Evolutionary conservation across 2,113 vertebrate genomes (phyloP).

Genomic region (Balaeniceps rex): DNA sequence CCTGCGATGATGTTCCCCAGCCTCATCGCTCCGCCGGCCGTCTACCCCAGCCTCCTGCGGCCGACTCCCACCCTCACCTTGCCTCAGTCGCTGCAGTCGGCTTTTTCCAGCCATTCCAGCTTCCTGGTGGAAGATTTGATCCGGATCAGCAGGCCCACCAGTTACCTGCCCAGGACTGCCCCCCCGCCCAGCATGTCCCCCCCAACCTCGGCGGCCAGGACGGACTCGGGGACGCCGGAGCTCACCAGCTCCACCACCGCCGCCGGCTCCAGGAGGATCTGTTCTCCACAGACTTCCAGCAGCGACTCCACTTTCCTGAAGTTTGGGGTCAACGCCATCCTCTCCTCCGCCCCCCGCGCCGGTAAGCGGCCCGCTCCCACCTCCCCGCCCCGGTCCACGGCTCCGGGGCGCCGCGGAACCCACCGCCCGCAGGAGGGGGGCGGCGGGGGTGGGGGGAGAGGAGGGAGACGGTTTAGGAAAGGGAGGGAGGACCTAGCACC

Average conservation of each 20-base stretch:
- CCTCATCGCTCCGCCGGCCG: constrained; percentile 85
- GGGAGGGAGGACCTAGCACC: neutral
- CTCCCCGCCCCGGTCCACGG: no score
- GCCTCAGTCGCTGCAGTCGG: constrained; percentile 82
- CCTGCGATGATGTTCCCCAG: constrained; percentile 90
- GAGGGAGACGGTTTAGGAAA: neutral
- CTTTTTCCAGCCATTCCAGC: constrained; percentile 83
- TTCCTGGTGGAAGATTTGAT: constrained; percentile 93
- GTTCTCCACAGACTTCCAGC: constrained; percentile 67
- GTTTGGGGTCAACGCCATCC: constrained; percentile 95
- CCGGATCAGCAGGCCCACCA: constrained; percentile 81
- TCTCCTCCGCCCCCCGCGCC: constrained; percentile 83
- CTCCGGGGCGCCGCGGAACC: neutral
- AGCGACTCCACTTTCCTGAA: constrained; percentile 86
- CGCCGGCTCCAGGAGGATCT: constrained; percentile 55
- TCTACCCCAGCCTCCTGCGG: constrained; percentile 87
- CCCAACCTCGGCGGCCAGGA: constrained; percentile 61
- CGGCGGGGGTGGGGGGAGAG: neutral
- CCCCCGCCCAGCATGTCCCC: constrained; percentile 73
- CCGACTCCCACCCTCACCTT: constrained; percentile 83
- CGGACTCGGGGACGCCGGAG: constrained; percentile 69
- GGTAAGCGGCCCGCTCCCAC: constrained; percentile 70
- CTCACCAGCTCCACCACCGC: constrained; percentile 41
- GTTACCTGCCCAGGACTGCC: constrained; percentile 78
- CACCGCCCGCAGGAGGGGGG: neutral